A percentile compares a stretch with the other conserved stretches of the same genome.
Evolutionary conservation across 2,888 invertebrate species (phyloP).

Genomic region (Liopterus haemorrhoidalis): DNA sequence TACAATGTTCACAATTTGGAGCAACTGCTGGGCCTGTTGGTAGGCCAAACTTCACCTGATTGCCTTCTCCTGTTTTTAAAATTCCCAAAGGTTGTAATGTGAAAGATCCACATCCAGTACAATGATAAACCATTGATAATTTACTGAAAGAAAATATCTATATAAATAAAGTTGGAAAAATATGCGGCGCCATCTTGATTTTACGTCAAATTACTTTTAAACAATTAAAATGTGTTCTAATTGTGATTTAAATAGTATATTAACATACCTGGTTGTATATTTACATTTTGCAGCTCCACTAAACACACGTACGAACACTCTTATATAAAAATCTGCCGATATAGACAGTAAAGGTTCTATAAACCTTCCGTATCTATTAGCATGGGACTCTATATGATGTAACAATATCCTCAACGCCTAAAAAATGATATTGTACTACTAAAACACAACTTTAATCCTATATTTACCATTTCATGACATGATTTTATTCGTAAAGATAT

Average conservation of each 20-base stretch:
- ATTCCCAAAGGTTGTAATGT: slow-evolving; percentile 71
- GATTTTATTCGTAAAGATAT: slow-evolving; percentile 76
- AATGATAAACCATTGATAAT: slow-evolving; percentile 81
- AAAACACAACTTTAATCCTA: background rate
- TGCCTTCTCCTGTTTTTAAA: slow-evolving; percentile 53
- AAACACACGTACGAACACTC: slow-evolving; percentile 83
- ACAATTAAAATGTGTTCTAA: background rate
- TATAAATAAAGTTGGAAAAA: slow-evolving; percentile 9
- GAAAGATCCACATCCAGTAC: slow-evolving; percentile 81
- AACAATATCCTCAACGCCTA: slow-evolving; percentile 89
- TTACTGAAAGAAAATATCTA: slow-evolving; percentile 54
- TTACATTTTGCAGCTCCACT: slow-evolving; percentile 81
- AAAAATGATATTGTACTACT: slow-evolving; percentile 30
- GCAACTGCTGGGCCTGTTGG: slow-evolving; percentile 65
- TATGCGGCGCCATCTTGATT: slow-evolving; percentile 6
- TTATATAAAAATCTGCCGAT: slow-evolving; percentile 93
- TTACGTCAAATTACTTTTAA: slow-evolving; percentile 5
- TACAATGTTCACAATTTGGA: slow-evolving; percentile 68
- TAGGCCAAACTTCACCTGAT: slow-evolving; percentile 58
- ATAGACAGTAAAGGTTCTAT: slow-evolving; percentile 86
- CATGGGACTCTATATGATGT: slow-evolving; percentile 84
- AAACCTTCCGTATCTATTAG: slow-evolving; percentile 87
- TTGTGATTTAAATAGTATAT: slow-evolving; percentile 14
- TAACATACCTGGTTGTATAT: slow-evolving; percentile 64
- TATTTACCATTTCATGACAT: slow-evolving; percentile 88